Conservation (phyloP, 2,888 invertebrate species). For the Lathronympha strigana region DNA sequence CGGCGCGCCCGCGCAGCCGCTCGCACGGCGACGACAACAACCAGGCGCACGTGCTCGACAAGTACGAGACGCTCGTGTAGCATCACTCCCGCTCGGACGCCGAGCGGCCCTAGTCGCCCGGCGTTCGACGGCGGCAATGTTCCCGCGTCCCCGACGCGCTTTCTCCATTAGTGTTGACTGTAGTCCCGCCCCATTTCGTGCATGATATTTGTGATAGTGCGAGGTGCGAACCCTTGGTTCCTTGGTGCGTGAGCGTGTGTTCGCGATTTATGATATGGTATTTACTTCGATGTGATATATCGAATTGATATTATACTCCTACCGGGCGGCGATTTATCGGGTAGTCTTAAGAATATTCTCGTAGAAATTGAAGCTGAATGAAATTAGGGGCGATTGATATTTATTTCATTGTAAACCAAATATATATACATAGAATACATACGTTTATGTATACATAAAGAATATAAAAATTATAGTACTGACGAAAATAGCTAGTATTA, state of each 20-base stretch:
- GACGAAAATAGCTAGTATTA: slow-evolving; percentile 47
- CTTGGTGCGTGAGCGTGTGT: slow-evolving; percentile 52
- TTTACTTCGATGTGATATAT: slow-evolving; percentile 53
- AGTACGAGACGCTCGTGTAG: slow-evolving; percentile 81
- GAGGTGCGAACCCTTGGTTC: slow-evolving; percentile 50
- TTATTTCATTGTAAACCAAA: slow-evolving; percentile 62
- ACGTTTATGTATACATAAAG: slow-evolving; percentile 45
- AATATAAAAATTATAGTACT: slow-evolving; percentile 52
- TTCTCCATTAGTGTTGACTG: slow-evolving; percentile 20
- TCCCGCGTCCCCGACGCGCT: slow-evolving; percentile 6
- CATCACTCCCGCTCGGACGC: slow-evolving; percentile 42
- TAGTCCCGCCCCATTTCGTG: slow-evolving; percentile 50
- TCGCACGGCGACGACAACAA: slow-evolving; percentile 74
- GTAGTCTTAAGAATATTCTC: slow-evolving; percentile 50
- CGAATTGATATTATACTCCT: slow-evolving; percentile 44
- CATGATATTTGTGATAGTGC: slow-evolving; percentile 54
- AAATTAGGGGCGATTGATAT: slow-evolving; percentile 47
- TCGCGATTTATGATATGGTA: slow-evolving; percentile 37
- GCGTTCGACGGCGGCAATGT: background rate
- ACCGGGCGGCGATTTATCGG: slow-evolving; percentile 48
- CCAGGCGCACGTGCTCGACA: slow-evolving; percentile 75
- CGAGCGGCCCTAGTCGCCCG: slow-evolving; percentile 34
- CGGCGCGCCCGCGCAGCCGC: slow-evolving; percentile 67
- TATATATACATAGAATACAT: slow-evolving; percentile 47
- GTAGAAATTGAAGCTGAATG: slow-evolving; percentile 44